Base-by-base conservation (phyloP, 2,113 vertebrate species). In the Perognathus longimembris region DNA sequence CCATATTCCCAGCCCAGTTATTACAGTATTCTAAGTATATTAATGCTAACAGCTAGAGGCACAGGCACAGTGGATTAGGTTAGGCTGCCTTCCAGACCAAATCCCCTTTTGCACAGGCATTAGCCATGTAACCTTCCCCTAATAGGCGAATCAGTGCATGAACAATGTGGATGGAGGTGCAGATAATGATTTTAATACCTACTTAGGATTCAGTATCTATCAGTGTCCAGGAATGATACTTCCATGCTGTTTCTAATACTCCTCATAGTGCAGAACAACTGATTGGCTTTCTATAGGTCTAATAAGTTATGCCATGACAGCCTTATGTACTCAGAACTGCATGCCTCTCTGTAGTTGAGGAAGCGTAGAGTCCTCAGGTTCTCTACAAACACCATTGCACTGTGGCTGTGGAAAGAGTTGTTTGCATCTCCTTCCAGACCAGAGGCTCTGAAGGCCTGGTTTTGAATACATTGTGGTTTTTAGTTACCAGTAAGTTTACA, bases 41-140 rank as follows among this genome's bases (percentile, higher is more conserved):
- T 59, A 50, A 81, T 70, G 22, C 34, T 91, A 74, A 59, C 32
- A 76, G 24, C 67, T 20, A 20, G 22, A 84, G 61, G 82, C 34
- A 87, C 32, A 89, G 22, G 73, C 70, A 63, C n/a, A 73, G 57
- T 83, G 42, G 61, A 18, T 77, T 69, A 80, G 73, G 50, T 45
- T 54, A 70, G 15, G 18, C 20, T 71, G 15, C 45, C 45, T 81
- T 93, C 64, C 59, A 85, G 59, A 75, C 40, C 59, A 64, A 82
- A 76, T 67, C 20, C 7, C 18, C 9, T 81, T 12, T 57, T 63
- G 30, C 30, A 40, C 57, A 61, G 54, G 21, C 88, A 82, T 50
- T 57, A 61, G 1, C 26, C 45, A 34, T n/a, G 45, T 32, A n/a
- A 54, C 26, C 20, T 22, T 73, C 79, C 28, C 42, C 24, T 82